Evolutionary conservation across 2,888 invertebrate genomes (phyloP).

Genomic region (Erpobdella octoculata): DNA sequence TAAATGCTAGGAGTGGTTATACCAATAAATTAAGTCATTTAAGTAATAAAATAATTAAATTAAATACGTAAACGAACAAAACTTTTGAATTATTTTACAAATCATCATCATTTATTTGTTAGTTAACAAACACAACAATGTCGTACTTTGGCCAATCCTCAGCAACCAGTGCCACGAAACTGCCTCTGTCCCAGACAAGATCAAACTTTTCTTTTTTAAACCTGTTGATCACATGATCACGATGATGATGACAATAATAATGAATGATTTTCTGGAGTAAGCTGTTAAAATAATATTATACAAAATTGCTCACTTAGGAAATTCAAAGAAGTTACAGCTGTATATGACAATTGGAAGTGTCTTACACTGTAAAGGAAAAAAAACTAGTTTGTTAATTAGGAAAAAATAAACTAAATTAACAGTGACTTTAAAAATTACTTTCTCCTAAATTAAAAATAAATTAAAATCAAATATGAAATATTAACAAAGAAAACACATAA

Average conservation of each 20-base stretch:
- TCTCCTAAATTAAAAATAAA: no score
- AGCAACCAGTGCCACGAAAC: constrained; percentile 13
- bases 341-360: neutral
- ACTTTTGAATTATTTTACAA: no score
- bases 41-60: neutral
- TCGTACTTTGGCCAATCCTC: no score
- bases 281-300: neutral
- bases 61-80: neutral
- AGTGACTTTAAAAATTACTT: neutral
- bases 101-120: no score
- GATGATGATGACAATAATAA: neutral
- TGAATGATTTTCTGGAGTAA: neutral
- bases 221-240: neutral
- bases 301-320: neutral
- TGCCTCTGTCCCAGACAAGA: constrained; percentile 11
- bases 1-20: no score
- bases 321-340: neutral
- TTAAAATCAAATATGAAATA: no score
- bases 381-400: neutral
- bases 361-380: neutral
- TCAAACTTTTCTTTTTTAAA: neutral
- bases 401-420: neutral
- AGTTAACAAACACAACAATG: no score
- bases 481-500: no score
- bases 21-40: no score